phyloP scores from a whole-genome alignment of 2,113 vertebrate genomes.

The Nycticryphes semicollaris region DNA sequence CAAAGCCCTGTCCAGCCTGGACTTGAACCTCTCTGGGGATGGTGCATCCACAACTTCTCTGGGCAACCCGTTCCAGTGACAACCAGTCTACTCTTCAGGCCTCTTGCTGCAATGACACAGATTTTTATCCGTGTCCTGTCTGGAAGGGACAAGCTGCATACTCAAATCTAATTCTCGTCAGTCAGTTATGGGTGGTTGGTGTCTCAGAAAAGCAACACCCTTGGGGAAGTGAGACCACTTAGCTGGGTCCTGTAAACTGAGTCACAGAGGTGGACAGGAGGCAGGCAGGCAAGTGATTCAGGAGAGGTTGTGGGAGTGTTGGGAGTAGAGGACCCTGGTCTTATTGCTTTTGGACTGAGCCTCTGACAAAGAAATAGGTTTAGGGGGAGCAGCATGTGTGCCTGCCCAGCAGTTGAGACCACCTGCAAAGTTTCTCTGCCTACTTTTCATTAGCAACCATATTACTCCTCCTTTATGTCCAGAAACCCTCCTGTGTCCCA shows the following conservation, averaged over 20 bases:
- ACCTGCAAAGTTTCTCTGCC: background rate
- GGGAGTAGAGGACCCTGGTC: background rate
- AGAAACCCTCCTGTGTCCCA: fast-evolving
- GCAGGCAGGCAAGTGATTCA: too few species aligned
- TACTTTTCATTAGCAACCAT: background rate
- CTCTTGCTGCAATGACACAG: background rate
- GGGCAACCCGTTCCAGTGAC: too few species aligned
- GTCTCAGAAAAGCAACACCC: background rate
- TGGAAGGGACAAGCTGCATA: background rate
- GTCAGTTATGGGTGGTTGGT: background rate
- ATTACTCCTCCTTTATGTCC: background rate
- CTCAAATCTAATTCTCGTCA: background rate
- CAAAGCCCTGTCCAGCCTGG: too few species aligned
- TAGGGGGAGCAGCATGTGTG: background rate
- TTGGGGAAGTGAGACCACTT: background rate
- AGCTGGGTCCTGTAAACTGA: background rate
- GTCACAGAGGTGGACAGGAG: background rate
- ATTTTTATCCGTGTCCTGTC: background rate
- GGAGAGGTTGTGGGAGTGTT: background rate
- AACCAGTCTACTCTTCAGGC: background rate
- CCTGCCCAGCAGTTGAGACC: background rate
- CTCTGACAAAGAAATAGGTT: background rate
- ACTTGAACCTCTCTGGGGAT: too few species aligned
- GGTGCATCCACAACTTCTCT: too few species aligned
- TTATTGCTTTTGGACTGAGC: background rate